Evolutionary conservation across 2,797 vertebrate species (phyloP), one percentile per base, ranked within the genome.

Genomic region (Mus minutoides): DNA sequence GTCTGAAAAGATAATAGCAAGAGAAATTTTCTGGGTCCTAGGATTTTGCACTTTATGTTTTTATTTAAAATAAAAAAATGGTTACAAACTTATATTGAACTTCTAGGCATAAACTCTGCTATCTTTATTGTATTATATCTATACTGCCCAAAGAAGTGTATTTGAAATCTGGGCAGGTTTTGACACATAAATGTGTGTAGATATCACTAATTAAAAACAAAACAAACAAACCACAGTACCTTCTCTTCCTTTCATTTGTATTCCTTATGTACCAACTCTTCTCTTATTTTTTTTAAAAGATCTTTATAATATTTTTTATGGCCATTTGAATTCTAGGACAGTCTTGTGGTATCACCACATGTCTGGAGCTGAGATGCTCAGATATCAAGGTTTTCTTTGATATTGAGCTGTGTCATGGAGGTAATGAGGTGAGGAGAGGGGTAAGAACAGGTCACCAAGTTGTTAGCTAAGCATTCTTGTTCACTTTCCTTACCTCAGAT

Each of bases 401-500:
- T 56, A 85, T 0, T 83, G 89, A 84, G 0, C 12, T 64, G 80
- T 96, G 54, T 78, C 4, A 46, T 54, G n/a, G 64, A 86, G 17
- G 84, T 90, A 37, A 34, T 90, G 90, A 62, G 58, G 14, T 4
- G 5, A 31, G 60, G 62, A 80, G 71, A 46, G 52, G 13, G 26
- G 31, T 52, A 88, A 71, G 40, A 40, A 64, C 24, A 75, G 49
- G 29, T 94, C 46, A n/a, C 49, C 37, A 52, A 69, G 40, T 64
- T n/a, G 40, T 93, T 24, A 83, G 73, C 8, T 60, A 31, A 75
- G 62, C 54, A 80, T 9, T 46, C 29, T 86, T 85, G 58, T n/a
- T 37, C n/a, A 37, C 78, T 93, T 95, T 94, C 75, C 40, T 87
- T 78, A 89, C 86, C 34, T 88, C 56, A 82, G 56, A 82, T n/a